A percentile compares a stretch with the other conserved stretches of the same genome.
Conservation (phyloP, 2,113 vertebrate genomes). For the Eretmodus cyanostictus region DNA sequence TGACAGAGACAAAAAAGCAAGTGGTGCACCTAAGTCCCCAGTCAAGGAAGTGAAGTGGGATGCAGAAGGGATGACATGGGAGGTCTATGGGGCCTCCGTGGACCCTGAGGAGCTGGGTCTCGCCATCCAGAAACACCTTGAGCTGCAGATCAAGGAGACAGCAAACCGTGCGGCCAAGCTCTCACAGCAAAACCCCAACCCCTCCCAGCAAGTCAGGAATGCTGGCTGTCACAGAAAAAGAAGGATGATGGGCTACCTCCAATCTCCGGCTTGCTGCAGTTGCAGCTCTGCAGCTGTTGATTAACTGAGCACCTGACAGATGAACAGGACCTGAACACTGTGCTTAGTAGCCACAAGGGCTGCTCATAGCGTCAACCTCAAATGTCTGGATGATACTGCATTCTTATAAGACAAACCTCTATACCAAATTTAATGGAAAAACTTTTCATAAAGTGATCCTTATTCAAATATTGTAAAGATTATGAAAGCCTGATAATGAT, state of each 20-base stretch:
- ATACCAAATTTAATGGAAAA: not conserved
- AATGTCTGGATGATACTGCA: not conserved
- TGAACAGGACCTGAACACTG: constrained; percentile 8
- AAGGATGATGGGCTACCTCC: constrained; percentile 43
- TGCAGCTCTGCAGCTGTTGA: constrained; percentile 51
- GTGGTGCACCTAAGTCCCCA: constrained; percentile 30
- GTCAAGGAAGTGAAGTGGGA: constrained; percentile 80
- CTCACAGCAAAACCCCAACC: constrained; percentile 38
- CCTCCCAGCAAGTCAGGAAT: constrained; percentile 18
- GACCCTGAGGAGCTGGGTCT: constrained; percentile 87
- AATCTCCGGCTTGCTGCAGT: constrained; percentile 47
- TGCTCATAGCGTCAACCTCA: not conserved
- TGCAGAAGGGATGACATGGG: constrained; percentile 93
- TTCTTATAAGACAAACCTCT: not conserved
- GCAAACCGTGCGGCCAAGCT: constrained; percentile 49
- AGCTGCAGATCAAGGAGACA: constrained; percentile 89
- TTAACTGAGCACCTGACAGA: constrained; percentile 3
- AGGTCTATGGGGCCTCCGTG: constrained; percentile 89
- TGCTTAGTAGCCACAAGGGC: not conserved
- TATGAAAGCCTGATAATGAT: not conserved
- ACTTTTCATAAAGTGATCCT: not conserved
- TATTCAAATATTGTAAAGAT: not conserved
- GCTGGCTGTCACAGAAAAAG: constrained; percentile 18
- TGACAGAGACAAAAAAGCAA: not conserved
- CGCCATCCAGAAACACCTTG: constrained; percentile 91